Percentiles rank a stretch among this genome's conserved stretches.
Conservation (phyloP, 2,797 vertebrate genomes). For the Poecilia velifera region DNA sequence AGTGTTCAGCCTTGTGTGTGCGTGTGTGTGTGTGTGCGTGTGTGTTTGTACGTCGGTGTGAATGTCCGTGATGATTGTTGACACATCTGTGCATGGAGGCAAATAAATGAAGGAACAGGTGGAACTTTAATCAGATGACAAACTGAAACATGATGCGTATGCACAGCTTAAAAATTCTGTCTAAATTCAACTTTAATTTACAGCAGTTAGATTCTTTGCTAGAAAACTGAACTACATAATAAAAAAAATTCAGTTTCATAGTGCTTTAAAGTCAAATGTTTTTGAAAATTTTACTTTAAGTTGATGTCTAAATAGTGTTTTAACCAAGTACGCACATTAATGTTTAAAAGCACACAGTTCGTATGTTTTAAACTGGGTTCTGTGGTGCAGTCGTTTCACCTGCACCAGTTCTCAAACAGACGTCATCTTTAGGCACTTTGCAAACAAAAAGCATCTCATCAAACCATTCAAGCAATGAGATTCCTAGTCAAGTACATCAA, state of each 20-base stretch:
- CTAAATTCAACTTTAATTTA: not conserved
- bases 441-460: not conserved
- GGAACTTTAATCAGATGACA: constrained; percentile 3
- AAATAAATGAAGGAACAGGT: constrained; percentile 9
- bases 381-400: not conserved
- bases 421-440: not conserved
- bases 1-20: constrained; percentile 48
- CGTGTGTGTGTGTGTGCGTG: constrained; percentile 27
- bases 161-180: not conserved
- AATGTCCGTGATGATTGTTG: constrained; percentile 16
- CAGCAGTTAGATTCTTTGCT: not conserved
- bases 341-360: not conserved
- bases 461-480: not conserved
- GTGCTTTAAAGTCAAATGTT: not conserved
- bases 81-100: constrained; percentile 24
- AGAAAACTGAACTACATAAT: not conserved
- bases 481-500: not conserved
- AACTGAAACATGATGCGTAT: not conserved
- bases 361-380: not conserved
- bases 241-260: not conserved
- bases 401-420: not conserved
- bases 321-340: not conserved
- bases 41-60: constrained; percentile 25
- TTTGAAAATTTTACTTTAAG: not conserved
- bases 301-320: not conserved